phyloP scores from a whole-genome alignment of 2,888 invertebrate species.

The Morpho deidamia region DNA sequence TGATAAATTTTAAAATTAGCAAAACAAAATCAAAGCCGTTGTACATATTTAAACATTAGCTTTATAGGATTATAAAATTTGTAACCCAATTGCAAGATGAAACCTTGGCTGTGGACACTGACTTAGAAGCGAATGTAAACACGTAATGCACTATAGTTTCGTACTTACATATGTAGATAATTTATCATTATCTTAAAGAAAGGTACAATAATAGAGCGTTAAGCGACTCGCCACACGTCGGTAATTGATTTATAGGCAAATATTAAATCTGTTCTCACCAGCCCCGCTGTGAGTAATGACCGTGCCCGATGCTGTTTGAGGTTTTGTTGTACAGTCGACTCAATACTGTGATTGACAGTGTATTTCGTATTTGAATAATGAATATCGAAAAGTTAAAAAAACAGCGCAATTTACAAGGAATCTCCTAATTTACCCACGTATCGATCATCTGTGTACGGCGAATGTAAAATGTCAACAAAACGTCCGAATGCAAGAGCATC shows the following conservation, averaged over 20 bases:
- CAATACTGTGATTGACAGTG: constrained; percentile 48
- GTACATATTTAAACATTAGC: not conserved
- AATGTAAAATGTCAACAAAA: constrained; percentile 67
- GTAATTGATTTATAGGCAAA: constrained; percentile 75
- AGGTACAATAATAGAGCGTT: constrained; percentile 56
- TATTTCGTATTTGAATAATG: constrained; percentile 17
- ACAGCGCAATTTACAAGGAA: constrained; percentile 10
- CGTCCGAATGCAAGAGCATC: constrained; percentile 50
- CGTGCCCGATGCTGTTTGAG: constrained; percentile 47
- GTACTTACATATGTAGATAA: constrained; percentile 30
- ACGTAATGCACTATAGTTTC: constrained; percentile 14
- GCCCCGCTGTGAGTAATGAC: constrained; percentile 59
- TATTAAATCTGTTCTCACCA: constrained; percentile 73
- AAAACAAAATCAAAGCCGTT: not conserved
- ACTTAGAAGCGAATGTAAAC: constrained; percentile 21
- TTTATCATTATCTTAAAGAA: constrained; percentile 54
- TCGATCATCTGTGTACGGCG: constrained; percentile 60
- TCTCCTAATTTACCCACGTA: constrained; percentile 29
- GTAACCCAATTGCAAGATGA: constrained; percentile 11
- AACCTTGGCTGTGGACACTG: constrained; percentile 15
- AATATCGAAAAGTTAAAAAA: constrained; percentile 8
- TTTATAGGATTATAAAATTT: constrained; percentile 9
- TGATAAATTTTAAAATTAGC: not conserved
- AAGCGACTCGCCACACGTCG: constrained; percentile 54
- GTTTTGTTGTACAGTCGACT: constrained; percentile 47